Conservation (phyloP, 2,888 invertebrate genomes). For the Gortyna flavago region DNA sequence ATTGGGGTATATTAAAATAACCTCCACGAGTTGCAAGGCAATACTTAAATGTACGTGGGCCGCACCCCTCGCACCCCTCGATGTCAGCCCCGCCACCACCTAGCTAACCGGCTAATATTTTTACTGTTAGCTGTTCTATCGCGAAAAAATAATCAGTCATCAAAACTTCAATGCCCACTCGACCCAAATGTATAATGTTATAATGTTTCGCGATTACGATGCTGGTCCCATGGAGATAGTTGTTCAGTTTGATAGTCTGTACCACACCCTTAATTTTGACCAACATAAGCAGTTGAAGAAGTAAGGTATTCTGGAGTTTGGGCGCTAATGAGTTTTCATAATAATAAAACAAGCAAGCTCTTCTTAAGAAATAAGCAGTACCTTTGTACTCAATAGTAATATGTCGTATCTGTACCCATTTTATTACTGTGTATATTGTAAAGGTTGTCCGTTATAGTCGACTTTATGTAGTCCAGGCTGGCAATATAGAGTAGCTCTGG, state of each 20-base stretch:
- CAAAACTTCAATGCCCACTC: too few relatives aligned
- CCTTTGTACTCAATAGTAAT: neutral
- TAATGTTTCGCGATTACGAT: neutral
- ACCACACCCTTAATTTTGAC: neutral
- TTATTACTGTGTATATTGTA: neutral
- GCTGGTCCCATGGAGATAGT: neutral
- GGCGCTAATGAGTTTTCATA: neutral
- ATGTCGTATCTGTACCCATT: neutral
- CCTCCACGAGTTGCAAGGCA: neutral
- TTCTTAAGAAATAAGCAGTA: neutral
- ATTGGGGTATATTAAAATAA: slow-evolving; percentile 3
- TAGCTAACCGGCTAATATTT: neutral
- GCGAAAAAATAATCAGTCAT: too few relatives aligned
- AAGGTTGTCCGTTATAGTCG: neutral
- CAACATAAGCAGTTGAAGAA: neutral
- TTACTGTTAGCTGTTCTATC: neutral
- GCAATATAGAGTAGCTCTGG: too few relatives aligned
- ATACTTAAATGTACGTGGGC: neutral
- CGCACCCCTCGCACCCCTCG: neutral
- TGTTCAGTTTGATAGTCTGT: neutral
- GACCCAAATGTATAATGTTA: neutral
- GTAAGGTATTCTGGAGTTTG: neutral
- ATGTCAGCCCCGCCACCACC: neutral
- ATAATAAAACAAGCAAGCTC: neutral
- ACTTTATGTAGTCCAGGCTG: neutral